Percentiles rank a stretch among this genome's conserved stretches.
Evolutionary conservation across 2,113 vertebrate species (phyloP).

Genomic region (Chaenogobius annularis): DNA sequence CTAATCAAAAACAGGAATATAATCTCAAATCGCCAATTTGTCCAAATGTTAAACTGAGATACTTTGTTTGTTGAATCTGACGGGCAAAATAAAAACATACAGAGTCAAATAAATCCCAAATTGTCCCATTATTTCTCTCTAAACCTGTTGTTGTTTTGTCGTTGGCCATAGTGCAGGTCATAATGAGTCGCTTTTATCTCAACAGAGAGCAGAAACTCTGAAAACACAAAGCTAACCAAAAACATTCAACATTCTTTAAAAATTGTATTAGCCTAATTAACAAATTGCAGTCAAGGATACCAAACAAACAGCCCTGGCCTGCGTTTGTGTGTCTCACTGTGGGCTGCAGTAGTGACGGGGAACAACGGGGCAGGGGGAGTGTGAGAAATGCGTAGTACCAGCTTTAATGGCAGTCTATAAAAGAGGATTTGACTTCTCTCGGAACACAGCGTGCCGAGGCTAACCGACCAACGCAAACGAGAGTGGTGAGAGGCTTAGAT

Average conservation of each 20-base stretch:
- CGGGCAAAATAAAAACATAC: no score
- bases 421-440: constrained; percentile 61
- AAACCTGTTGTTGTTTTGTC: no score
- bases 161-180: no score
- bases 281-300: constrained; percentile 69
- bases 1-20: no score
- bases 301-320: constrained; percentile 67
- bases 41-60: no score
- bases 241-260: neutral
- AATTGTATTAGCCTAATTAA: neutral
- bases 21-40: no score
- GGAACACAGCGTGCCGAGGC: constrained; percentile 44
- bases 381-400: constrained; percentile 65
- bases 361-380: constrained; percentile 36
- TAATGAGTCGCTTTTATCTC: neutral
- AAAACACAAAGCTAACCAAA: constrained; percentile 24
- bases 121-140: no score
- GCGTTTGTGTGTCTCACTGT: constrained; percentile 11
- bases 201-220: neutral
- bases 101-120: no score
- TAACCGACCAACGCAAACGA: constrained; percentile 43
- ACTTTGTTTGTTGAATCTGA: no score
- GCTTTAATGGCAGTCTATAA: constrained; percentile 38
- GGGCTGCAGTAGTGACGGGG: constrained; percentile 18
- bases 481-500: constrained; percentile 29